phyloP scores from a whole-genome alignment of 2,113 vertebrate genomes.

The Hippoglossus stenolepis region DNA sequence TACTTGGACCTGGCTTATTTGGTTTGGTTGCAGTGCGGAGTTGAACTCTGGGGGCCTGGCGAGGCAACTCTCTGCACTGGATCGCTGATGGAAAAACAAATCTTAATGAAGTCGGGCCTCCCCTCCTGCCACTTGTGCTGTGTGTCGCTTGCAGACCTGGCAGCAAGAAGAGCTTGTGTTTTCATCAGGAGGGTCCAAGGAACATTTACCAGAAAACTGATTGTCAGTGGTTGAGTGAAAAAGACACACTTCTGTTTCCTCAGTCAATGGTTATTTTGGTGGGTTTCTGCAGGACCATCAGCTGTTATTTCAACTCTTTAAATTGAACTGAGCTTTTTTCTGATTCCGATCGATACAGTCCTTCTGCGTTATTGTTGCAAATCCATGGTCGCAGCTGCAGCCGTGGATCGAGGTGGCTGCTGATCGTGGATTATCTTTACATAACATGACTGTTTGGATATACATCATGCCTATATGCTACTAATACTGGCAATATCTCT shows the following conservation, averaged over 20 bases:
- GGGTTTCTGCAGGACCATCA: background rate
- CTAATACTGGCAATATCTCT: too few relatives aligned
- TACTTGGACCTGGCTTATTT: conserved; percentile 58
- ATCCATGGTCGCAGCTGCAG: too few relatives aligned
- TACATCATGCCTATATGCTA: too few relatives aligned
- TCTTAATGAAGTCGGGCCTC: conserved; percentile 60
- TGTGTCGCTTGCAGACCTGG: conserved; percentile 21
- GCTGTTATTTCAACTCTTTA: background rate
- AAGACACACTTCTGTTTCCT: background rate
- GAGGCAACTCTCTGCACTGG: conserved; percentile 31
- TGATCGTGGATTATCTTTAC: too few relatives aligned
- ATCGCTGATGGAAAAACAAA: conserved; percentile 74
- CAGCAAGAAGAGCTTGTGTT: conserved; percentile 13
- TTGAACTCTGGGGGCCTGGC: conserved; percentile 61
- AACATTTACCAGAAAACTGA: conserved; percentile 22
- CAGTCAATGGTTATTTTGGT: background rate
- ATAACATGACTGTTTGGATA: too few relatives aligned
- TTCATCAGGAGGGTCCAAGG: conserved; percentile 12
- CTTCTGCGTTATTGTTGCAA: too few relatives aligned
- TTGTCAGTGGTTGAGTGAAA: conserved; percentile 2
- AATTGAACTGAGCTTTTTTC: too few relatives aligned
- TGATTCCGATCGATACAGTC: too few relatives aligned
- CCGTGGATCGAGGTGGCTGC: too few relatives aligned
- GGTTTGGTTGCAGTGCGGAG: conserved; percentile 65
- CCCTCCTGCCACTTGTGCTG: conserved; percentile 40